A percentile compares a stretch with the other conserved stretches of the same genome.
Conservation (phyloP, 1,140 invertebrate genomes). For the Philaenus spumarius region DNA sequence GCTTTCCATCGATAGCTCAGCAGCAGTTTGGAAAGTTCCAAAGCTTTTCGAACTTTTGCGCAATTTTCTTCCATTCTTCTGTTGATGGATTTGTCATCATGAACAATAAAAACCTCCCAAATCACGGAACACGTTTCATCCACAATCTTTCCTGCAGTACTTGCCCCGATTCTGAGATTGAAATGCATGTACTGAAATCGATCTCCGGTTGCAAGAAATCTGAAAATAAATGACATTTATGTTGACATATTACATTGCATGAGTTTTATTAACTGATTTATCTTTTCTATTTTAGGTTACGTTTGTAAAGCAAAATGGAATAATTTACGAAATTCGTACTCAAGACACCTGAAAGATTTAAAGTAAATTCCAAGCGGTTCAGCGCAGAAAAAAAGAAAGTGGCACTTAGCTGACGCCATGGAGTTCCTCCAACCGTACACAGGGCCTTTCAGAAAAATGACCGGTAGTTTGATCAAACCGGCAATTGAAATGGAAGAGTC, state of each 20-base stretch:
- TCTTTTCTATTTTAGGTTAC: slow-evolving; percentile 7
- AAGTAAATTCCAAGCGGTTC: slow-evolving; percentile 13
- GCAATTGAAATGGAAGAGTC: too few species aligned
- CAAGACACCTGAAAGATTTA: slow-evolving; percentile 8
- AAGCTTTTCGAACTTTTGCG: slow-evolving; percentile 29
- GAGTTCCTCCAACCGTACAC: slow-evolving; percentile 6
- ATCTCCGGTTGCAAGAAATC: slow-evolving; percentile 13
- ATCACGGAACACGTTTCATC: slow-evolving; percentile 3
- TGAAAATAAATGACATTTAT: too few species aligned
- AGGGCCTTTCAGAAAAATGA: slow-evolving; percentile 2
- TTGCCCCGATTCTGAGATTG: slow-evolving; percentile 12
- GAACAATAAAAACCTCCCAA: background rate
- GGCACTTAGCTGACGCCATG: slow-evolving; percentile 15
- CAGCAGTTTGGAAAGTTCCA: slow-evolving; percentile 41
- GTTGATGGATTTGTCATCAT: slow-evolving; percentile 21
- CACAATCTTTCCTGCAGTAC: slow-evolving; percentile 11
- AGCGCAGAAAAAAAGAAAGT: slow-evolving; percentile 9
- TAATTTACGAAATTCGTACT: slow-evolving; percentile 5
- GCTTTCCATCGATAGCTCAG: slow-evolving; percentile 40
- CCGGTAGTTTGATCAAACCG: background rate
- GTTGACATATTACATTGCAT: too few species aligned
- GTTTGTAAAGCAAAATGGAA: slow-evolving; percentile 12
- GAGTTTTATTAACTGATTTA: too few species aligned
- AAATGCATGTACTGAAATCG: slow-evolving; percentile 13
- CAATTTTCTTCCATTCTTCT: slow-evolving; percentile 25